Evolutionary conservation across 2,888 invertebrate species (phyloP).

Genomic region (Actias luna): DNA sequence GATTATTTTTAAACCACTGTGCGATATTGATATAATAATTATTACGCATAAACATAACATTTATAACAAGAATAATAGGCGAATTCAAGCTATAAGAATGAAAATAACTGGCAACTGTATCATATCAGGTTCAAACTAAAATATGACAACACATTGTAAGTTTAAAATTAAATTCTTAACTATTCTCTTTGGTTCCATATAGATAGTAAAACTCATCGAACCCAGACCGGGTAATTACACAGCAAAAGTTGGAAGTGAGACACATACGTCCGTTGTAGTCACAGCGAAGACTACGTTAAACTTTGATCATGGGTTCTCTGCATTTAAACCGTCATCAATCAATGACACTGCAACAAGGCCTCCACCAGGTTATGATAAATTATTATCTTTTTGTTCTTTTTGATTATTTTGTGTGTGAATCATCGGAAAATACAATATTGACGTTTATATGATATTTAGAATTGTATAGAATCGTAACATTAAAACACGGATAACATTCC

Average conservation of each 20-base stretch:
- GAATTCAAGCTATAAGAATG: no score
- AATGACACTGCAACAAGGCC: conserved; percentile 47
- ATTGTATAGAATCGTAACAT: no score
- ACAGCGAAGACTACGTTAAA: conserved; percentile 40
- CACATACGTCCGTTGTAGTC: conserved; percentile 34
- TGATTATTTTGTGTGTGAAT: background rate
- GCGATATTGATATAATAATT: no score
- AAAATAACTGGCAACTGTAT: no score
- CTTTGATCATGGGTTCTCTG: conserved; percentile 54
- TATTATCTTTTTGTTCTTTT: background rate
- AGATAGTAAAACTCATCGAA: conserved; percentile 39
- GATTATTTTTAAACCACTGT: no score
- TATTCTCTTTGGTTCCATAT: background rate
- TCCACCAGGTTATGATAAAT: conserved; percentile 37
- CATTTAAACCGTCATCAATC: conserved; percentile 35
- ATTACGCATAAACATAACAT: no score
- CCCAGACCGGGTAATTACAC: conserved; percentile 35
- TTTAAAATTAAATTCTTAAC: no score
- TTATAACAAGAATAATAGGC: no score
- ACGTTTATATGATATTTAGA: no score
- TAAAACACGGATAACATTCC: no score
- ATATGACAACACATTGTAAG: background rate
- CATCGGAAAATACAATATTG: no score
- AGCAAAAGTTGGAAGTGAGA: conserved; percentile 37
- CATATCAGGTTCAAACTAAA: no score